Evolutionary conservation across 2,888 invertebrate genomes (phyloP), one percentile per base, ranked within the genome.

Genomic region (Dynastes tityus): DNA sequence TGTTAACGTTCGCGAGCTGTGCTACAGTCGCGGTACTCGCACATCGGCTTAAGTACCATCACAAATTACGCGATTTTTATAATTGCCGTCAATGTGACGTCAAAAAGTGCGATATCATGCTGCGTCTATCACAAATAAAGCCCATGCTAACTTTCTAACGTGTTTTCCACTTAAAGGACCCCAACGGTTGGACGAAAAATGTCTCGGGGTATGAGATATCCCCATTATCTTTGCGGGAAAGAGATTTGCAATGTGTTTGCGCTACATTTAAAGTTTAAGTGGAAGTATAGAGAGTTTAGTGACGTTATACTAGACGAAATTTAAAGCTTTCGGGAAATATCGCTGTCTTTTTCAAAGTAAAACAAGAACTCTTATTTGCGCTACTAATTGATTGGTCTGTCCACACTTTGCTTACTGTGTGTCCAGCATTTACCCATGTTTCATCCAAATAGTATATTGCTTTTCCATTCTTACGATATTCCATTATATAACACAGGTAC

Each of bases 11-110:
- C 16, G 45, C 45, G 55, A 58, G 16, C 9, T 22, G 32, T 32
- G 22, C 22, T n/a, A 11, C 40, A 32, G 55, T 58, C 55, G 22
- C 55, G 9, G 55, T 58, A 45, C 16, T 40, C 45, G 22, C 45
- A 67, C 40, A 45, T 67, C 40, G 45, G 45, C 45, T 67, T 67
- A 67, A 67, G 65, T 67, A 22, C 45, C 45, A 22, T 67, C 65
- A 45, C 65, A 67, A 67, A 67, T 45, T 67, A 67, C 65, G 45
- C 16, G 65, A 67, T 67, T 67, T 67, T 67, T 67, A 45, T 67
- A 67, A 67, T 67, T 67, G 40, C 65, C 16, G 22, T 22, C 65
- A 40, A 37, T 67, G 65, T 16, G 65, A 45, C 16, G 45, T 67
- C 45, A 45, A 67, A 67, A 67, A 67, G 65, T 67, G 49, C 65